A percentile compares a stretch with the other conserved stretches of the same genome.
phyloP scores from a whole-genome alignment of 2,113 vertebrate genomes.

The Pristiophorus japonicus region DNA sequence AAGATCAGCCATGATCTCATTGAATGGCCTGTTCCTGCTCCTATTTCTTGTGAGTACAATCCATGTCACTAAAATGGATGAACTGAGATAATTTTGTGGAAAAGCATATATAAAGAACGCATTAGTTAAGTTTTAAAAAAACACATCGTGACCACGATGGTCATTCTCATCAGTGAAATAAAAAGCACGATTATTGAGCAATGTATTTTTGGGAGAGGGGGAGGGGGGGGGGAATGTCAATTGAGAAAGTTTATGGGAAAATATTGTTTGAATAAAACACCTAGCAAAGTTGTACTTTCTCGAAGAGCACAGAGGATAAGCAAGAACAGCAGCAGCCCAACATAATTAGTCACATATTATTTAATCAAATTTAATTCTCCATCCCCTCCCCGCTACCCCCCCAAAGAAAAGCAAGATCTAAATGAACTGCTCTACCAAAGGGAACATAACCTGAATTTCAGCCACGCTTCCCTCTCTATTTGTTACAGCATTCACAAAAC shows the following conservation, averaged over 20 bases:
- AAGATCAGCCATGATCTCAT: no score
- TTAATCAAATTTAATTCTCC: background rate
- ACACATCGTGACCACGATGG: background rate
- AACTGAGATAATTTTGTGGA: background rate
- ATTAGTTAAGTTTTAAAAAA: background rate
- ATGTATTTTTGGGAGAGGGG: background rate
- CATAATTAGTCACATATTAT: background rate
- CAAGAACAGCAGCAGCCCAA: background rate
- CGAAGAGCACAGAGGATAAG: background rate
- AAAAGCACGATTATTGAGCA: background rate
- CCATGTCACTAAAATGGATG: background rate
- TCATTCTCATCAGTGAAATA: background rate
- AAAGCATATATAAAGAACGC: background rate
- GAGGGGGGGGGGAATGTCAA: no score
- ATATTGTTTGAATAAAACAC: background rate
- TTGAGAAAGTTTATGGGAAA: background rate
- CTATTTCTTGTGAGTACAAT: no score
- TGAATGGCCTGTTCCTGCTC: no score
- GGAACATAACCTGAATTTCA: background rate
- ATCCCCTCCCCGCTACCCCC: no score
- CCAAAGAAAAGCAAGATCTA: background rate
- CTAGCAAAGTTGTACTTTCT: background rate
- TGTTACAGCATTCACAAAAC: background rate
- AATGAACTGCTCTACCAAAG: background rate
- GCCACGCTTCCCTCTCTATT: background rate